Evolutionary conservation across 2,797 vertebrate species (phyloP), one percentile per base, ranked within the genome.

Genomic region (Poeciliopsis turneri): DNA sequence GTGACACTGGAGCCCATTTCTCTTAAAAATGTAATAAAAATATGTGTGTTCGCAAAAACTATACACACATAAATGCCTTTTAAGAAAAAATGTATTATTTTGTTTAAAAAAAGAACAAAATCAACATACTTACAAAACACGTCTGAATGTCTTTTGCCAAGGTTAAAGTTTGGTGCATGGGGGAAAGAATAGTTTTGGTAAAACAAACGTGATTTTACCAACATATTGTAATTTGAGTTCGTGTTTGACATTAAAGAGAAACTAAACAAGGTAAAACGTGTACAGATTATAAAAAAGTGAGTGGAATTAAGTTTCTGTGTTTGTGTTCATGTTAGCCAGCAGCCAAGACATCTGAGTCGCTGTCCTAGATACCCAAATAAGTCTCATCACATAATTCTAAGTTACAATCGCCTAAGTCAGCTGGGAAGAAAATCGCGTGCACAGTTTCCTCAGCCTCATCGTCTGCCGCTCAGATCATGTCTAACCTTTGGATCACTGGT

Each of bases 291-390:
- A 71, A 80, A 84, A 59, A 84, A 78, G 64, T 79, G 75, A 82
- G 76, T 55, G 28, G 76, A 88, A 55, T 76, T 79, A 33, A 70
- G 55, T 68, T 71, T 79, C 64, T 47, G 39, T 49, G 72, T 84
- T 77, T 73, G 75, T 75, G 73, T 80, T 23, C 76, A 66, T 77
- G 39, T 82, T 81, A 59, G 87, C 84, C 77, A 74, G 84, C 72
- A 89, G 87, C 84, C 83, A 83, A 82, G 57, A 75, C 81, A 89
- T 92, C 84, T 89, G 78, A 88, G 87, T 86, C 84, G 70, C 55
- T 92, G 92, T 84, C 92, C 93, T 84, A 95, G 85, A 95, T 94
- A 93, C 92, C 89, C 90, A 91, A 94, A 94, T 92, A 94, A 93
- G 93, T 94, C 90, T 84, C 83, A 80, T 87, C 92, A 84, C 85